A percentile compares a stretch with the other conserved stretches of the same genome.
Conservation (phyloP, 30 jellyfish, hydroid and myxozoan genomes). For the Pseudorhiza aurosa region DNA sequence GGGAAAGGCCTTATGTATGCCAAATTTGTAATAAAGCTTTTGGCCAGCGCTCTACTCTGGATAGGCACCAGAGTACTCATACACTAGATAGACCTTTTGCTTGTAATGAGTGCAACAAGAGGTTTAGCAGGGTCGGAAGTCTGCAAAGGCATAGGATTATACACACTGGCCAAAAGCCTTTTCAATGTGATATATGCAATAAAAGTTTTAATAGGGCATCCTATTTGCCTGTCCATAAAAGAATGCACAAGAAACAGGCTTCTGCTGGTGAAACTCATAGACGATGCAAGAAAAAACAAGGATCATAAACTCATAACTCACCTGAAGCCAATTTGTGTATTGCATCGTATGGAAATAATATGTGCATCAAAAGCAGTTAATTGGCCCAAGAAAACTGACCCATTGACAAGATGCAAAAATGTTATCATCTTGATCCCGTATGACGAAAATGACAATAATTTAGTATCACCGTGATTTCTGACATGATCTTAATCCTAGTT, state of each 20-base stretch:
- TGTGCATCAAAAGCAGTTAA: no score
- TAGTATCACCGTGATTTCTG: no score
- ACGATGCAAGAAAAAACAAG: no score
- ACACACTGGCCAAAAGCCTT: constrained; percentile 61
- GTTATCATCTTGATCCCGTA: no score
- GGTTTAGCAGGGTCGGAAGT: constrained; percentile 37
- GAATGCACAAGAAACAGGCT: background rate
- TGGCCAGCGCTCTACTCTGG: constrained; percentile 19
- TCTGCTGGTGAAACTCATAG: background rate
- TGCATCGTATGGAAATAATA: no score
- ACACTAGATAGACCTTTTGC: constrained; percentile 27
- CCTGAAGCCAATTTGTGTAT: no score
- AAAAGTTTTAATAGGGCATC: constrained; percentile 27
- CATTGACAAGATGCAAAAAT: no score
- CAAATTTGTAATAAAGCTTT: constrained; percentile 17
- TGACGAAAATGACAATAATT: no score
- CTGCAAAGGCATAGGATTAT: constrained; percentile 50
- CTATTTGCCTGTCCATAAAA: constrained; percentile 19
- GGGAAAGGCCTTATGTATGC: constrained; percentile 20
- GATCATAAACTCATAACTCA: no score
- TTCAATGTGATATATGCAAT: constrained; percentile 25
- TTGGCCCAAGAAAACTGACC: no score
- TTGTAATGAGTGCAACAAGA: constrained; percentile 46
- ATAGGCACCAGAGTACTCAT: constrained; percentile 38
- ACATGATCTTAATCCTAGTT: no score